These are phyloP conservation scores for Phylloscopus trochilus DNA, from an alignment of 2,113 vertebrate species.

Conservation along the genomic window DNA sequence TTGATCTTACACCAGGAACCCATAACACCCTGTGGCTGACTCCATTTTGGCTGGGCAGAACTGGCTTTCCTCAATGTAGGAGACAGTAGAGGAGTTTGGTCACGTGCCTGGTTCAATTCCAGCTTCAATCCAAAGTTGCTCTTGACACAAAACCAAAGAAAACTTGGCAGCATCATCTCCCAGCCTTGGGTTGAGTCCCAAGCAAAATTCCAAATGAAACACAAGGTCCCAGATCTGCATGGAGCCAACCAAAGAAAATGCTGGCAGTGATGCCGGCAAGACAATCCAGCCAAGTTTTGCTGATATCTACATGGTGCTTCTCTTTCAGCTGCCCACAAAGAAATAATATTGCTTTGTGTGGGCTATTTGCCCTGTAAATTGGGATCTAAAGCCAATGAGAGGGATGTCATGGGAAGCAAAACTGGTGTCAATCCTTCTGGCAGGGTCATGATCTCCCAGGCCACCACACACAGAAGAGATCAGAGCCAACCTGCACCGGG, in stretches of 20 bases:
- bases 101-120: constrained; percentile 35
- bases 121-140: constrained; percentile 42
- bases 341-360: neutral
- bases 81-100: neutral
- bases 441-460: neutral
- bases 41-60: neutral
- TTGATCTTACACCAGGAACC: neutral
- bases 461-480: rapidly evolving
- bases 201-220: constrained; percentile 50
- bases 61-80: neutral
- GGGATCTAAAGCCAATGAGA: neutral
- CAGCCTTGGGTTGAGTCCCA: constrained; percentile 6
- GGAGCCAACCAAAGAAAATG: neutral
- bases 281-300: neutral
- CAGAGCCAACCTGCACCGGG: rapidly evolving
- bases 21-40: neutral
- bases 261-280: neutral
- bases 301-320: neutral
- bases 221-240: constrained; percentile 35
- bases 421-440: neutral
- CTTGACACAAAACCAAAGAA: constrained; percentile 54
- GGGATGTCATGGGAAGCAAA: neutral
- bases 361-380: neutral
- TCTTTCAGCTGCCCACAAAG: constrained; percentile 8
- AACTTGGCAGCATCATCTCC: constrained; percentile 41